Evolutionary conservation across 2,888 invertebrate genomes (phyloP).

Genomic region (Philereme transversata): DNA sequence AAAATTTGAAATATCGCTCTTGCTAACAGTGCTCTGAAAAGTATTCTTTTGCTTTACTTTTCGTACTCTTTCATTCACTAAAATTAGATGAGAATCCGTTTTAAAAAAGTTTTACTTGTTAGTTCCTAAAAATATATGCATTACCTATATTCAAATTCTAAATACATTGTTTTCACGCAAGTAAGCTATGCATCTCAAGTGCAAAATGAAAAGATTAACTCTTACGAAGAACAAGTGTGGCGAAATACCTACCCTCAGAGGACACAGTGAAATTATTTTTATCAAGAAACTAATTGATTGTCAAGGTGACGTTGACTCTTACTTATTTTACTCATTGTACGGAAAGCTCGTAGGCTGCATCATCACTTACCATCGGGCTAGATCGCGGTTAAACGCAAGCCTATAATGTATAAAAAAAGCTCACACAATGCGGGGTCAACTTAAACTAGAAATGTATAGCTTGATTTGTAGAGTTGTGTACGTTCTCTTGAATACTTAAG

Average conservation of each 20-base stretch:
- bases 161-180: constrained; percentile 24
- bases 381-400: no score
- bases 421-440: no score
- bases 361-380: no score
- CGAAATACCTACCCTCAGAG: constrained; percentile 36
- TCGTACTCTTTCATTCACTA: constrained; percentile 6
- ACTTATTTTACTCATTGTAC: no score
- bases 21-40: constrained; percentile 12
- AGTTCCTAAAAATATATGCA: not conserved
- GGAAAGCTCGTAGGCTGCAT: no score
- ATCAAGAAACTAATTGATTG: constrained; percentile 44
- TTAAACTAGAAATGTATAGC: no score
- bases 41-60: constrained; percentile 10
- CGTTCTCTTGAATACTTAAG: no score
- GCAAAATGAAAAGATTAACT: constrained; percentile 24
- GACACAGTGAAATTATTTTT: constrained; percentile 39
- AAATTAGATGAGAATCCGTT: constrained; percentile 11
- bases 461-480: no score
- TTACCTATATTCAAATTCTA: not conserved
- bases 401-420: no score
- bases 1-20: not conserved
- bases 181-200: constrained; percentile 25
- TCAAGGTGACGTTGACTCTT: constrained; percentile 38
- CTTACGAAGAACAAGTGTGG: constrained; percentile 55
- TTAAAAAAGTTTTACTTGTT: no score